Conservation (phyloP, 2,888 invertebrate species). For the Furcula furcula region DNA sequence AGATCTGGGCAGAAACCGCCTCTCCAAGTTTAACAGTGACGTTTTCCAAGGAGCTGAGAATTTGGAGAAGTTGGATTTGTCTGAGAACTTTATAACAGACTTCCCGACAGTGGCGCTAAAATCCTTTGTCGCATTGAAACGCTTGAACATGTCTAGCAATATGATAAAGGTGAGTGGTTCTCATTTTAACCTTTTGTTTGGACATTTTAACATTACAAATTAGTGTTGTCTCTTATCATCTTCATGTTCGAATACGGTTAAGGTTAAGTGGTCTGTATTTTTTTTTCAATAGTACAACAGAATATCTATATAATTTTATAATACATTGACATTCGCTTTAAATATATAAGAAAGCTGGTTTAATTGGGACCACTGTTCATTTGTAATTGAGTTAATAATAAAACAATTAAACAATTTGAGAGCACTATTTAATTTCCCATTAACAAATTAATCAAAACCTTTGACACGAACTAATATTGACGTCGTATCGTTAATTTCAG, state of each 20-base stretch:
- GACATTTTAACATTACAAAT: no score
- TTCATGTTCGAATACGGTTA: no score
- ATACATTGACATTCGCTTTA: no score
- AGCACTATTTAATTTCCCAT: conserved; percentile 20
- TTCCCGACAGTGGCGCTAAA: conserved; percentile 90
- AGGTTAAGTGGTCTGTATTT: no score
- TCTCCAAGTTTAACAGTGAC: conserved; percentile 91
- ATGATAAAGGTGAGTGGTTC: conserved; percentile 87
- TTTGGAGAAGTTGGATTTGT: conserved; percentile 90
- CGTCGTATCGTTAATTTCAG: conserved; percentile 66
- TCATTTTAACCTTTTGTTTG: no score
- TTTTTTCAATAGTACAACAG: no score
- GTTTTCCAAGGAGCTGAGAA: conserved; percentile 90
- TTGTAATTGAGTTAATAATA: no score
- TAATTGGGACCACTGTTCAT: no score
- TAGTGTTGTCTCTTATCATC: no score
- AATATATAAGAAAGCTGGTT: no score
- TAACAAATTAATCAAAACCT: conserved; percentile 26
- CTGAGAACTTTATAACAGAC: conserved; percentile 92
- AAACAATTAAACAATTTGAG: no score
- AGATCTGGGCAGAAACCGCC: conserved; percentile 89
- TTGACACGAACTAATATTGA: conserved; percentile 24
- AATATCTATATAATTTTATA: no score
- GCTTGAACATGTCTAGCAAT: conserved; percentile 92
- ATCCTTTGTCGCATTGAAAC: conserved; percentile 85